Evolutionary conservation across 2,113 vertebrate genomes (phyloP).

Genomic region (Mystacornis crossleyi): DNA sequence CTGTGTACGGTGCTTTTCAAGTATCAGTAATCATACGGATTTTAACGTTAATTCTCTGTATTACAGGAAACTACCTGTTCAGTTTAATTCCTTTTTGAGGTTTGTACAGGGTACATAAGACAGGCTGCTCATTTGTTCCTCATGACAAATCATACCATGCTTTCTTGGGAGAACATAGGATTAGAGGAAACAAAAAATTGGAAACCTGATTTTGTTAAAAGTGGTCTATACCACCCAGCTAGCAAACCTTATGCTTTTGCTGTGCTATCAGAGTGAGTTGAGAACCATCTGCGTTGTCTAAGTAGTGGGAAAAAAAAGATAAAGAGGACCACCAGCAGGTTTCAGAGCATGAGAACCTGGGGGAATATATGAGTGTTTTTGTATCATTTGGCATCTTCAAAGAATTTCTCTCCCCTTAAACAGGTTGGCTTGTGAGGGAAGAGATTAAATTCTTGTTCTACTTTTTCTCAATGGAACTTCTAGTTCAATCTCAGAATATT

Average conservation of each 20-base stretch:
- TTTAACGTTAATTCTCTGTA: background rate
- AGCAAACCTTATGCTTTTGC: fast-evolving
- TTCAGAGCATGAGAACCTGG: background rate
- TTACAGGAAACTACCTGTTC: background rate
- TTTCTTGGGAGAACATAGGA: background rate
- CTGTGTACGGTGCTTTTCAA: background rate
- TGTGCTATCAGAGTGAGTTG: background rate
- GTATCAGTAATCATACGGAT: background rate
- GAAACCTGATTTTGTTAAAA: background rate
- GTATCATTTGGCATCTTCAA: background rate
- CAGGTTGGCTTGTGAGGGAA: background rate
- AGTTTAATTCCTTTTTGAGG: background rate
- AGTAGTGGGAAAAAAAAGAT: background rate
- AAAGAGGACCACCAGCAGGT: background rate
- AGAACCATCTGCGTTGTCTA: background rate
- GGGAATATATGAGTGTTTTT: background rate
- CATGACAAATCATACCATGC: background rate
- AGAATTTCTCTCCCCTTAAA: background rate
- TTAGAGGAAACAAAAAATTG: background rate
- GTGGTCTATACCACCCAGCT: background rate
- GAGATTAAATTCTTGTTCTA: background rate
- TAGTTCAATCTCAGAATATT: background rate
- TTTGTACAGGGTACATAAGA: fast-evolving
- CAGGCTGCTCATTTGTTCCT: background rate
- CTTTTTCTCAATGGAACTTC: background rate